Evolutionary conservation across 2,888 invertebrate genomes (phyloP).

Genomic region (Thelaira solivaga): DNA sequence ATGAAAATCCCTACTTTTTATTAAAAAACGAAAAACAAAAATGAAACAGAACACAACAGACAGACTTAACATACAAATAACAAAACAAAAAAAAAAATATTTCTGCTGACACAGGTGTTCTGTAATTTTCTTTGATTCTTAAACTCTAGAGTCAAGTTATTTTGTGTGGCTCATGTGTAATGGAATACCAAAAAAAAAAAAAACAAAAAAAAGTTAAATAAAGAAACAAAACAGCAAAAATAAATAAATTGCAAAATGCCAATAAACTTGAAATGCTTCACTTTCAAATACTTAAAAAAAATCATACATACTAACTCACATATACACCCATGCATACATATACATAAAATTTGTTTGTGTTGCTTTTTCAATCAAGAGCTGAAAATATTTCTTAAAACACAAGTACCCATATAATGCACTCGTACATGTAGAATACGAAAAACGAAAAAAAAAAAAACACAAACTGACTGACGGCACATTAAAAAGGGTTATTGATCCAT

Average conservation of each 20-base stretch:
- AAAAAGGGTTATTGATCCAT: constrained; percentile 60
- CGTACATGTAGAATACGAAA: too few relatives aligned
- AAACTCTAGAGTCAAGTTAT: constrained; percentile 12
- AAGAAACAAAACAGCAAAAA: constrained; percentile 38
- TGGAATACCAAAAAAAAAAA: constrained; percentile 45
- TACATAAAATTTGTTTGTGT: neutral
- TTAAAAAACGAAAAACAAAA: neutral
- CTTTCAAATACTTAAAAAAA: constrained; percentile 39
- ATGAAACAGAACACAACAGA: neutral
- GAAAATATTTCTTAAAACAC: constrained; percentile 49
- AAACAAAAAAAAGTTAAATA: neutral
- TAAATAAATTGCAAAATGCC: constrained; percentile 55
- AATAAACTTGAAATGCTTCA: constrained; percentile 62
- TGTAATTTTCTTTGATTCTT: constrained; percentile 8
- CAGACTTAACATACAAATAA: neutral
- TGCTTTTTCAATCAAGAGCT: constrained; percentile 11
- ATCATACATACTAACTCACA: neutral
- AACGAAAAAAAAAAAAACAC: neutral
- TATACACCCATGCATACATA: too few relatives aligned
- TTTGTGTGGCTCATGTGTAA: constrained; percentile 50
- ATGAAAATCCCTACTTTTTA: neutral
- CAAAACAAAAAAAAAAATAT: neutral
- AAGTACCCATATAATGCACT: too few relatives aligned
- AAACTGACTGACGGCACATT: constrained; percentile 32
- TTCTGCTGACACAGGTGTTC: constrained; percentile 62